Evolutionary conservation across 2,113 vertebrate species (phyloP).

Genomic region (Euleptes europaea): DNA sequence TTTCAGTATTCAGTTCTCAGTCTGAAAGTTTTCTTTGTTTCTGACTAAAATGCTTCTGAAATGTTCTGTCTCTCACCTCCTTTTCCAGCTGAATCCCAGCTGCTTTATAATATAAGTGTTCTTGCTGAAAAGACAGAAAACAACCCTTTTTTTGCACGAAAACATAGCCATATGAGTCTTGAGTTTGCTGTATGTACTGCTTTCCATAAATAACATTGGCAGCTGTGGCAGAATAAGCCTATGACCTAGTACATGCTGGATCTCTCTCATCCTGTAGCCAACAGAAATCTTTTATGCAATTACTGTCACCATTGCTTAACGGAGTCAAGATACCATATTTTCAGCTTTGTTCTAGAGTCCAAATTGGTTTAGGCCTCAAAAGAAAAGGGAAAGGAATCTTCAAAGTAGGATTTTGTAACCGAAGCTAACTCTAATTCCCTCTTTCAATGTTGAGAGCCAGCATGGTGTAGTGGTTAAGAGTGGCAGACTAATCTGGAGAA

Average conservation of each 20-base stretch:
- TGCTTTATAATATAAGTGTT: slow-evolving; percentile 3
- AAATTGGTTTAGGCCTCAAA: not conserved
- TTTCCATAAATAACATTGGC: slow-evolving; percentile 27
- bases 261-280: slow-evolving; percentile 19
- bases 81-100: slow-evolving; percentile 2
- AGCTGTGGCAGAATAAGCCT: slow-evolving; percentile 1
- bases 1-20: not conserved
- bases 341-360: not conserved
- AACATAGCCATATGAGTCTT: slow-evolving; percentile 35
- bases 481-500: too few relatives aligned
- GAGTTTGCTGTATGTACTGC: slow-evolving; percentile 31
- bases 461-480: too few relatives aligned
- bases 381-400: not conserved
- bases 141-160: not conserved
- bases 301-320: slow-evolving; percentile 8
- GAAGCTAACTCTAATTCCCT: not conserved
- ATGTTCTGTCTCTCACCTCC: not conserved
- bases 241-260: slow-evolving; percentile 19
- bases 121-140: not conserved
- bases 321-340: slow-evolving; percentile 31
- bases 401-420: slow-evolving; percentile 1
- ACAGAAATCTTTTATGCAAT: slow-evolving; percentile 24
- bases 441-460: not conserved
- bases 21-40: slow-evolving; percentile 8
- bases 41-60: not conserved